phyloP scores from a whole-genome alignment of 2,113 vertebrate species.

The Eira barbara region DNA sequence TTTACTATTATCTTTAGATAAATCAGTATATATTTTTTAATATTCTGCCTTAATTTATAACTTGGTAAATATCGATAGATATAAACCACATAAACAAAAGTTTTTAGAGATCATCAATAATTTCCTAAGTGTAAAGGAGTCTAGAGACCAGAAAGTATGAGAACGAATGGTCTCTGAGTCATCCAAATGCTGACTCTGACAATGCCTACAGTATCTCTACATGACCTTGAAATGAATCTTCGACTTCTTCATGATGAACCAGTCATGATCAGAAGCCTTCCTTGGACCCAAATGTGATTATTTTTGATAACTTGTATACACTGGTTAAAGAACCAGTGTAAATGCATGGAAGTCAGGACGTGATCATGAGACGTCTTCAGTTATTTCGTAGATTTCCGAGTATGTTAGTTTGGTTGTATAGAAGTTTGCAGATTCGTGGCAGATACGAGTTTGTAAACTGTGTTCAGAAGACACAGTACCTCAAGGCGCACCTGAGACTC shows the following conservation, averaged over 20 bases:
- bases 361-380: not conserved
- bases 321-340: not conserved
- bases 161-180: not conserved
- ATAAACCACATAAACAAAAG: not conserved
- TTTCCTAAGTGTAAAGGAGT: not conserved
- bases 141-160: not conserved
- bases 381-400: not conserved
- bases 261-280: not conserved
- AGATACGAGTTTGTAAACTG: not conserved
- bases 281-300: not conserved
- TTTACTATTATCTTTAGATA: slow-evolving; percentile 11
- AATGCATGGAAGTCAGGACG: not conserved
- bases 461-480: not conserved
- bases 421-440: not conserved
- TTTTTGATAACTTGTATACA: not conserved
- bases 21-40: not conserved
- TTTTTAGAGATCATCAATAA: not conserved
- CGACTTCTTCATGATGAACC: not conserved
- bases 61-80: not conserved
- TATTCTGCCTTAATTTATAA: slow-evolving; percentile 36
- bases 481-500: not conserved
- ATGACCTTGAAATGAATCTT: not conserved
- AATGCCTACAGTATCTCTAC: not conserved
- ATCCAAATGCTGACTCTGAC: not conserved
- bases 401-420: not conserved